Evolutionary conservation across 2,797 vertebrate species (phyloP).

Genomic region (Phalanger gymnotis): DNA sequence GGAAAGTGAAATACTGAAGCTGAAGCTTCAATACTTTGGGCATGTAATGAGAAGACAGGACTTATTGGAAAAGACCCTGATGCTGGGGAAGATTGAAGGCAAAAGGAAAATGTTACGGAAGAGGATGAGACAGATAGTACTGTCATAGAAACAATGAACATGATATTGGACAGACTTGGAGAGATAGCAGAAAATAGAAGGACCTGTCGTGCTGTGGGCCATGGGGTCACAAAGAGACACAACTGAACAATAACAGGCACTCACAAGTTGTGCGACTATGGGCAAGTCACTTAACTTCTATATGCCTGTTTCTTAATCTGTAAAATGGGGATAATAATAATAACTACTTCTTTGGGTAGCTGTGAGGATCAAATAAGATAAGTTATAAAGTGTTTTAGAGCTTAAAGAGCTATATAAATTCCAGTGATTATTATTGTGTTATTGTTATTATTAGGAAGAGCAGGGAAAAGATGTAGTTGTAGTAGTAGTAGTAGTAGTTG

Average conservation of each 20-base stretch:
- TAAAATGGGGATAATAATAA: not conserved
- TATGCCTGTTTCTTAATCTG: not conserved
- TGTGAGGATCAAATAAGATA: not conserved
- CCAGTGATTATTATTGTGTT: not conserved
- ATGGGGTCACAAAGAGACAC: not conserved
- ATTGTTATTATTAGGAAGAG: not conserved
- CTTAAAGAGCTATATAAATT: not conserved
- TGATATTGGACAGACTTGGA: not conserved
- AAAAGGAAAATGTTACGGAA: not conserved
- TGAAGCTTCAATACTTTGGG: not conserved
- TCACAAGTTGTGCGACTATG: not conserved
- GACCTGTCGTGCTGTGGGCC: fast-evolving
- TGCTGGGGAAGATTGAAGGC: not conserved
- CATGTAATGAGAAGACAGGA: not conserved
- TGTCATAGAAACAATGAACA: not conserved
- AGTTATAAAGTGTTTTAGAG: not conserved
- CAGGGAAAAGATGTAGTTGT: not conserved
- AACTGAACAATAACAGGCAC: not conserved
- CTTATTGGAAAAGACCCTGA: not conserved
- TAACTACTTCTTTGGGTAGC: not conserved
- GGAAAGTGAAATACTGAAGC: not conserved
- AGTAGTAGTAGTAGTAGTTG: too few relatives aligned
- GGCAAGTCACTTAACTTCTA: not conserved
- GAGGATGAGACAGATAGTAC: not conserved
- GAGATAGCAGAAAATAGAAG: not conserved